A percentile compares a stretch with the other conserved stretches of the same genome.
These are phyloP conservation scores for Achlya flavicornis DNA, from an alignment of 2,888 invertebrate species.

Conservation along the genomic window DNA sequence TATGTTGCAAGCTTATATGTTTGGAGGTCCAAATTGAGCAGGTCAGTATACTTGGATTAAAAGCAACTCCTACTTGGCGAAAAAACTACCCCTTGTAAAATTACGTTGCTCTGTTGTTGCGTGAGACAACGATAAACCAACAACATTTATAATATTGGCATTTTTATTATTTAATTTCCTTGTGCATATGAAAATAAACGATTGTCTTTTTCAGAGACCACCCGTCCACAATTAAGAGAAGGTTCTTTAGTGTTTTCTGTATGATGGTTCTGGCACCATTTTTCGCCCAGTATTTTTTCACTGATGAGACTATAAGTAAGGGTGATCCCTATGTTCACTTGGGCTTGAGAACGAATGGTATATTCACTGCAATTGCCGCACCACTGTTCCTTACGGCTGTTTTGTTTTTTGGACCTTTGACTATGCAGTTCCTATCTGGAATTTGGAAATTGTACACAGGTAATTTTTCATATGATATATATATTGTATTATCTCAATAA, in stretches of 20 bases:
- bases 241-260: slow-evolving; percentile 93
- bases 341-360: slow-evolving; percentile 89
- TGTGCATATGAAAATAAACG: background rate
- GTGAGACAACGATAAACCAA: too few species aligned
- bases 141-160: too few species aligned
- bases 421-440: slow-evolving; percentile 88
- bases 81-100: too few species aligned
- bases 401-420: slow-evolving; percentile 92
- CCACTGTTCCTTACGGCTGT: slow-evolving; percentile 91
- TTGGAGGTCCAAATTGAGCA: slow-evolving; percentile 90
- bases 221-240: slow-evolving; percentile 92
- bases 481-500: background rate
- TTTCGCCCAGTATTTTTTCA: slow-evolving; percentile 89
- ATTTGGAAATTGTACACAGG: slow-evolving; percentile 87
- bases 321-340: slow-evolving; percentile 87
- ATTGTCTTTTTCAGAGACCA: slow-evolving; percentile 87
- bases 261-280: slow-evolving; percentile 92
- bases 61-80: too few species aligned
- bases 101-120: too few species aligned
- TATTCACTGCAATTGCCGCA: slow-evolving; percentile 88
- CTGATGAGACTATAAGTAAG: slow-evolving; percentile 84
- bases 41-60: slow-evolving; percentile 73
- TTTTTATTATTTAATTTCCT: too few species aligned
- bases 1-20: slow-evolving; percentile 95
- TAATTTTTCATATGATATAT: slow-evolving; percentile 50